These are phyloP conservation scores for Tachystola acroxantha DNA, from an alignment of 2,888 invertebrate genomes.

Conservation along the genomic window DNA sequence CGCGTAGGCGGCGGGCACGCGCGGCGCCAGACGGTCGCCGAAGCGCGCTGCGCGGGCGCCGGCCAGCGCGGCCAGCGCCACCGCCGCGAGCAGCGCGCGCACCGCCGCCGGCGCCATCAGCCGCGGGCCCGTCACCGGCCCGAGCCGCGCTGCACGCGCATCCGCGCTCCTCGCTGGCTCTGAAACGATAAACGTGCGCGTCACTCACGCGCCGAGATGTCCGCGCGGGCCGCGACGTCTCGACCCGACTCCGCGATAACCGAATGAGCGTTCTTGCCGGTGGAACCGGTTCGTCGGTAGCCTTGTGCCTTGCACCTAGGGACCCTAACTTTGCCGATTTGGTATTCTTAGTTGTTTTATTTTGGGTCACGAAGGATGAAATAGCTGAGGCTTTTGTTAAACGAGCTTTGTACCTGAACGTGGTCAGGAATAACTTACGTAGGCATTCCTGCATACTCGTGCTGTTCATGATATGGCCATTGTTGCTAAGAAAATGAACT, in stretches of 20 bases:
- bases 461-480: neutral
- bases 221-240: slow-evolving; percentile 37
- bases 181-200: slow-evolving; percentile 42
- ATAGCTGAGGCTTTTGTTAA: slow-evolving; percentile 29
- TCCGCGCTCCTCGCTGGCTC: slow-evolving; percentile 46
- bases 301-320: slow-evolving; percentile 55
- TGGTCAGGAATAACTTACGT: slow-evolving; percentile 22
- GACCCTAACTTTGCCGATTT: slow-evolving; percentile 62
- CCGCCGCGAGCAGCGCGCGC: slow-evolving; percentile 51
- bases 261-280: slow-evolving; percentile 58
- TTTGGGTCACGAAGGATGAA: slow-evolving; percentile 45
- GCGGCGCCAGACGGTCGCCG: slow-evolving; percentile 62
- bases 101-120: slow-evolving; percentile 55
- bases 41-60: slow-evolving; percentile 51
- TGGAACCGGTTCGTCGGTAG: slow-evolving; percentile 61
- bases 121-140: slow-evolving; percentile 62
- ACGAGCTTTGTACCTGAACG: slow-evolving; percentile 31
- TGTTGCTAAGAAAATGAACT: neutral
- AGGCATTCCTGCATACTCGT: slow-evolving; percentile 3
- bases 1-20: slow-evolving; percentile 58
- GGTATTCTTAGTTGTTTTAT: slow-evolving; percentile 57
- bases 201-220: slow-evolving; percentile 36
- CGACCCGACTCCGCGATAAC: slow-evolving; percentile 44
- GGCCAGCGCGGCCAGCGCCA: slow-evolving; percentile 48
- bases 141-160: slow-evolving; percentile 46